These are phyloP conservation scores for Harpagoxenus sublaevis DNA, from an alignment of 2,888 invertebrate species.

Conservation along the genomic window DNA sequence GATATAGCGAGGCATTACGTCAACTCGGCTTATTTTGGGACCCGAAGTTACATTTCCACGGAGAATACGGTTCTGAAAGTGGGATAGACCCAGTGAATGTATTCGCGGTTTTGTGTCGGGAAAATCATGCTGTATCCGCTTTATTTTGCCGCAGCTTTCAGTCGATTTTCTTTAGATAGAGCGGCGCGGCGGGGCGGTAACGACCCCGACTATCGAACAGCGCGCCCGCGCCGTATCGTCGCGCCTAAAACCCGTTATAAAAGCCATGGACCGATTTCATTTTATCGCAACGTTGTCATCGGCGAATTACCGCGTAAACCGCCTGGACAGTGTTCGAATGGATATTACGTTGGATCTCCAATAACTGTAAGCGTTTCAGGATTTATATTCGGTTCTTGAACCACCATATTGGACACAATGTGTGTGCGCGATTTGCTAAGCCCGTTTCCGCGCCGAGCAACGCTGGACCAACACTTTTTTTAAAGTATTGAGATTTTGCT, in stretches of 20 bases:
- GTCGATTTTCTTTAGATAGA: constrained; percentile 29
- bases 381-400: constrained; percentile 75
- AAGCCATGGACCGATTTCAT: constrained; percentile 70
- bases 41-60: constrained; percentile 26
- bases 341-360: constrained; percentile 75
- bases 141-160: constrained; percentile 35
- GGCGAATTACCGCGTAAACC: constrained; percentile 76
- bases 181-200: neutral
- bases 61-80: constrained; percentile 22
- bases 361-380: constrained; percentile 77
- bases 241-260: constrained; percentile 60
- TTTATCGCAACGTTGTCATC: constrained; percentile 74
- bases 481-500: constrained; percentile 41
- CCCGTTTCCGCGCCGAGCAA: constrained; percentile 60
- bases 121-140: constrained; percentile 42
- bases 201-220: constrained; percentile 25
- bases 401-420: constrained; percentile 70
- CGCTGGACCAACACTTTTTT: constrained; percentile 68
- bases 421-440: constrained; percentile 67
- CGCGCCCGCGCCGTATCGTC: constrained; percentile 35
- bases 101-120: constrained; percentile 22
- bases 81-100: neutral
- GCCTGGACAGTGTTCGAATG: constrained; percentile 65
- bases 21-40: constrained; percentile 57
- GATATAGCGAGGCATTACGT: constrained; percentile 45